Evolutionary conservation across 1,140 invertebrate species (phyloP).

Genomic region (Cyclina sinensis): DNA sequence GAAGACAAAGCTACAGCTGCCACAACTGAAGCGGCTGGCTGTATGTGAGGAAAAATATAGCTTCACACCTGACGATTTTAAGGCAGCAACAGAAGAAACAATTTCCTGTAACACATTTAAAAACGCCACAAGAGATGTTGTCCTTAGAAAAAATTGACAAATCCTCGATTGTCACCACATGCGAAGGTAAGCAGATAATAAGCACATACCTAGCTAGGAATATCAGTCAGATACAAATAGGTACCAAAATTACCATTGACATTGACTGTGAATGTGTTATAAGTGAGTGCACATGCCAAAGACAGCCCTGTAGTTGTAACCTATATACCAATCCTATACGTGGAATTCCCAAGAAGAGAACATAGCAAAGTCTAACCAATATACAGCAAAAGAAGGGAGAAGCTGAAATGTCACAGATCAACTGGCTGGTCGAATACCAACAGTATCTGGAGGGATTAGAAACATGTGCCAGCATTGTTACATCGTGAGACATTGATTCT

Average conservation of each 20-base stretch:
- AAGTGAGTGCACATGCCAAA: neutral
- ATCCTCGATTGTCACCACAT: conserved; percentile 15
- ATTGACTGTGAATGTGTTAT: conserved; percentile 42
- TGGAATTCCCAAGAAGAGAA: neutral
- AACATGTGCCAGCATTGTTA: conserved; percentile 49
- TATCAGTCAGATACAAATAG: conserved; percentile 2
- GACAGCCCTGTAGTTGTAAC: neutral
- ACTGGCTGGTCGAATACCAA: conserved; percentile 29
- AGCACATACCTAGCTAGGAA: conserved; percentile 54
- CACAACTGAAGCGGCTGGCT: neutral
- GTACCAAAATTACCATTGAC: conserved; percentile 32
- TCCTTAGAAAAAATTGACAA: conserved; percentile 41
- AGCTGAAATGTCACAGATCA: conserved; percentile 50
- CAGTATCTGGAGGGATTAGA: neutral
- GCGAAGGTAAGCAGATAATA: conserved; percentile 46
- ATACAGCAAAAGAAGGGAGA: conserved; percentile 55
- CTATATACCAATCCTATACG: too few relatives aligned
- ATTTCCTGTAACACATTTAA: conserved; percentile 48
- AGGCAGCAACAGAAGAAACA: conserved; percentile 27
- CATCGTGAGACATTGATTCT: conserved; percentile 63
- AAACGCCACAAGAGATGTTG: conserved; percentile 42
- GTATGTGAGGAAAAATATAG: conserved; percentile 62
- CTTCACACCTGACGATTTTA: conserved; percentile 61
- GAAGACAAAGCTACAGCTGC: neutral
- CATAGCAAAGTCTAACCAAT: neutral